Base-by-base conservation (phyloP, 2,113 vertebrate species). In the Entosphenus tridentatus region DNA sequence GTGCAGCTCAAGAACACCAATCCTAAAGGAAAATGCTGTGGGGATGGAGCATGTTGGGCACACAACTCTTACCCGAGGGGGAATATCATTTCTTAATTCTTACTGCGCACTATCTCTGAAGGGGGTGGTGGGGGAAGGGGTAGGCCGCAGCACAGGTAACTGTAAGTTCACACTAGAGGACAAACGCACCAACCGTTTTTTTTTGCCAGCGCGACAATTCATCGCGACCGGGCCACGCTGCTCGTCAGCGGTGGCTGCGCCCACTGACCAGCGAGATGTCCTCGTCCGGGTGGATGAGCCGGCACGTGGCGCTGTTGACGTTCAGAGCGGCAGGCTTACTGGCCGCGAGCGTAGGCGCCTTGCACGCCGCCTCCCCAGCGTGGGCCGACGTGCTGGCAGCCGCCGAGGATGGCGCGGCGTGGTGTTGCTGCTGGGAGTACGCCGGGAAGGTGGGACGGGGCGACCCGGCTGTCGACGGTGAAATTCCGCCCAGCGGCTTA, bases 241-340 rank as follows among this genome's bases (percentile, higher is more conserved):
- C 39, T 39, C 39, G 39, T 39, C 39, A 39, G 39, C 39, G 39
- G 39, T 39, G 39, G 39, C 39, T 39, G 39, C 39, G 39, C 39
- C 39, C 39, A 98, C 93, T 98, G 88, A 98, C 93, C 92, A 98
- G 83, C 73, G 93, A 96, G 85, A 96, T 91, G 88, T 96, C 92
- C 89, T 98, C 93, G 95, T 98, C 93, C 85, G 92, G 93, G 78
- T 96, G 90, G 87, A 98, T 96, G 90, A 96, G 96, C 93, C 96
- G 96, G 96, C 93, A 96, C 84, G 93, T 96, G 86, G 93, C 93
- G 86, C 93, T 98, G 83, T 87, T 87, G 74, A 89, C 92, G 71
- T 88, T 91, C 78, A 98, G 87, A 72, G 88, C 88, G 77, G 92
- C 88, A 77, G 93, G 92, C 83, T 98, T 98, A 88, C 84, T 90